Evolutionary conservation across 2,888 invertebrate species (phyloP).

Genomic region (Pandemis heparana): DNA sequence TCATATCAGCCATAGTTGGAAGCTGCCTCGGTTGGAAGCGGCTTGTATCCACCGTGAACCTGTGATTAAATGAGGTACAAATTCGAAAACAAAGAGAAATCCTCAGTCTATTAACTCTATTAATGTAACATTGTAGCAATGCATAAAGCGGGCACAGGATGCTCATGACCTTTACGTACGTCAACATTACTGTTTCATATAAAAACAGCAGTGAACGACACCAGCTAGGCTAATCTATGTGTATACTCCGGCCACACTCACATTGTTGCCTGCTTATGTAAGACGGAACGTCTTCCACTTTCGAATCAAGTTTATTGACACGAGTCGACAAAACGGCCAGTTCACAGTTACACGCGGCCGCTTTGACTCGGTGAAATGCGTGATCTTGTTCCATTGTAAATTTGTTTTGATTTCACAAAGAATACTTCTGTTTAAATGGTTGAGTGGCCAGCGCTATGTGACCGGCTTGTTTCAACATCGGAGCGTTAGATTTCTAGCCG

Average conservation of each 20-base stretch:
- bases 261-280: constrained; percentile 84
- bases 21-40: no score
- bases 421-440: constrained; percentile 44
- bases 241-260: constrained; percentile 54
- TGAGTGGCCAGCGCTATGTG: constrained; percentile 38
- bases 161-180: constrained; percentile 34
- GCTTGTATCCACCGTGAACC: no score
- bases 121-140: constrained; percentile 5
- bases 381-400: constrained; percentile 60
- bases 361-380: constrained; percentile 72
- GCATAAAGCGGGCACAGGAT: constrained; percentile 1
- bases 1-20: no score
- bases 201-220: constrained; percentile 34
- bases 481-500: constrained; percentile 38
- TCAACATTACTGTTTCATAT: constrained; percentile 30
- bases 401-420: constrained; percentile 43
- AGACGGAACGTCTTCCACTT: constrained; percentile 84
- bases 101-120: neutral
- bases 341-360: constrained; percentile 80
- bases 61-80: neutral
- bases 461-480: constrained; percentile 25
- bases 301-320: constrained; percentile 86
- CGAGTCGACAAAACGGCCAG: constrained; percentile 80
- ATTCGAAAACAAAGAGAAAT: neutral
- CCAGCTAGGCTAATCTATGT: constrained; percentile 52